phyloP scores from a whole-genome alignment of 2,797 vertebrate species.

The Aselliscus stoliczkanus region DNA sequence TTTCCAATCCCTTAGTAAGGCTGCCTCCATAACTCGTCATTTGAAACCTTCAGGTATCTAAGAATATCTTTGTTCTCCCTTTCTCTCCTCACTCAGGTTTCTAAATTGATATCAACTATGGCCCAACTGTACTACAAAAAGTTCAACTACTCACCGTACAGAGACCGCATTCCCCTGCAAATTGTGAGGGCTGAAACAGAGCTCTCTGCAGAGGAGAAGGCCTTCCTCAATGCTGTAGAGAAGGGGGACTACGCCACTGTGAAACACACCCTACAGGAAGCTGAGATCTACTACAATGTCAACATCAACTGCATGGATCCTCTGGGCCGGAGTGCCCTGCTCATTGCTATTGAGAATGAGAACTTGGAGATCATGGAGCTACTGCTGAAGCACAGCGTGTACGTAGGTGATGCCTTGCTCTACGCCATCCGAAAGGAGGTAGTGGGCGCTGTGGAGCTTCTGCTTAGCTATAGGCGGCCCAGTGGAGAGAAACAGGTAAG shows the following conservation, averaged over 20 bases:
- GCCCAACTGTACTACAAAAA: constrained; percentile 96
- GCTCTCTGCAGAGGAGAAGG: constrained; percentile 92
- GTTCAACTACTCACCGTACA: constrained; percentile 94
- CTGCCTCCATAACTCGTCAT: not conserved
- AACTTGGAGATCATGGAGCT: constrained; percentile 98
- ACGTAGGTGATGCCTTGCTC: constrained; percentile 94
- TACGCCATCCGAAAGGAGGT: constrained; percentile 97
- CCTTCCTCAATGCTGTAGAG: constrained; percentile 95
- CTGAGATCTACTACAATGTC: constrained; percentile 97
- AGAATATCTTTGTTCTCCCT: constrained; percentile 38
- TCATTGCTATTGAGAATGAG: constrained; percentile 98
- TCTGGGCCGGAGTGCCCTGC: constrained; percentile 92
- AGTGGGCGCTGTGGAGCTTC: constrained; percentile 95
- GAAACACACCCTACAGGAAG: constrained; percentile 94
- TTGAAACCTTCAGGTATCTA: constrained; percentile 20
- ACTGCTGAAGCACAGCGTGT: constrained; percentile 91
- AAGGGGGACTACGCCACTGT: constrained; percentile 96
- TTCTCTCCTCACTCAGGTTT: constrained; percentile 67
- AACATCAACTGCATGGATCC: constrained; percentile 98
- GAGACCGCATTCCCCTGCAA: constrained; percentile 94
- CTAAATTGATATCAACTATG: constrained; percentile 85
- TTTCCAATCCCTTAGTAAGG: not conserved
- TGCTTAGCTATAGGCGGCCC: constrained; percentile 91
- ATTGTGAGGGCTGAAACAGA: constrained; percentile 96
- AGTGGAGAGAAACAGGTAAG: constrained; percentile 94